Percentiles rank a stretch among this genome's conserved stretches.
Evolutionary conservation across 1,140 invertebrate genomes (phyloP).

Genomic region (Eurosta solidaginis): DNA sequence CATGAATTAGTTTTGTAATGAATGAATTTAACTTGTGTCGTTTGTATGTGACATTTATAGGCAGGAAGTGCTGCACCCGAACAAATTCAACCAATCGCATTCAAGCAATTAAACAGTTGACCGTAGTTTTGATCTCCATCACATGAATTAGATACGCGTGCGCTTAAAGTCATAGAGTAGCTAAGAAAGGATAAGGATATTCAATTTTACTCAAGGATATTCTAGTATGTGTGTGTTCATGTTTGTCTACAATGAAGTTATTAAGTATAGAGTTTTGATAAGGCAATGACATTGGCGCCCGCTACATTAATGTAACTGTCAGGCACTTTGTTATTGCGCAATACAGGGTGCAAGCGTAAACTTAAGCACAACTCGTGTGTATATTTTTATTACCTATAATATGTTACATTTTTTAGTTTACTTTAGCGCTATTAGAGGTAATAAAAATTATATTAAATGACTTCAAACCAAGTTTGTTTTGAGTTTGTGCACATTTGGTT

Average conservation of each 20-base stretch:
- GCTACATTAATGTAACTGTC: not conserved
- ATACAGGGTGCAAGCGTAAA: not conserved
- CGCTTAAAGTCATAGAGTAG: not conserved
- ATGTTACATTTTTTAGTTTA: not conserved
- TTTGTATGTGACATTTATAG: not conserved
- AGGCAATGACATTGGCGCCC: conserved; percentile 11
- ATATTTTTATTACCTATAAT: not conserved
- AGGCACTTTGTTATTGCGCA: not conserved
- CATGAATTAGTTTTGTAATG: not conserved
- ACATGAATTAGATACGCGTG: not conserved
- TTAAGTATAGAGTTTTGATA: conserved; percentile 2
- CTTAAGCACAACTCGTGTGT: not conserved
- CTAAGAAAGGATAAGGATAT: not conserved
- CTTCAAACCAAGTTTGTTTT: not conserved
- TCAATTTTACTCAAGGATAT: not conserved
- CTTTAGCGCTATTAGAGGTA: not conserved
- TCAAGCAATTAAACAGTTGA: not conserved
- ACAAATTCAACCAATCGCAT: not conserved
- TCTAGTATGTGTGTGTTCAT: not conserved
- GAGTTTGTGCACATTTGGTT: not conserved
- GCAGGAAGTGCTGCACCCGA: not conserved
- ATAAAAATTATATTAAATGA: conserved; percentile 4
- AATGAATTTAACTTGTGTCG: not conserved
- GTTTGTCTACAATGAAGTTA: not conserved
- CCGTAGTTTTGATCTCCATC: not conserved